Conservation (phyloP, 1,140 invertebrate species). For the Panonychus citri region DNA sequence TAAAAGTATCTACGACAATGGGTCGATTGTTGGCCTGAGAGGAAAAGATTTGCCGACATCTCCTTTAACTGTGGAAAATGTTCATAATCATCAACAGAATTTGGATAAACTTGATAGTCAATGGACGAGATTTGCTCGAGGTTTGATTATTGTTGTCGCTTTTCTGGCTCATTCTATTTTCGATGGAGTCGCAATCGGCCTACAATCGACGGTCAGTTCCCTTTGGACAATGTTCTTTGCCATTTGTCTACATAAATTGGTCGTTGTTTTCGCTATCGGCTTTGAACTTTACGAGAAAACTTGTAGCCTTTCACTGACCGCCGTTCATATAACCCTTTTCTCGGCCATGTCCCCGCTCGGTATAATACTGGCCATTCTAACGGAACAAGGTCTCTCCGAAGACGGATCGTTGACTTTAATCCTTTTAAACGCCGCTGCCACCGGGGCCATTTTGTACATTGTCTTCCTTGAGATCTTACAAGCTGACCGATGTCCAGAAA, state of each 20-base stretch:
- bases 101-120: background rate
- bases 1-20: no score
- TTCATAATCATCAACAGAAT: background rate
- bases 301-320: background rate
- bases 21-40: background rate
- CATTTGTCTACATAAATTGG: constrained; percentile 42
- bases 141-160: constrained; percentile 25
- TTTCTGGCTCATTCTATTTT: constrained; percentile 73
- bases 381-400: background rate
- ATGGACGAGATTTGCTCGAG: constrained; percentile 2
- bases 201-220: constrained; percentile 34
- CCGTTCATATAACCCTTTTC: background rate
- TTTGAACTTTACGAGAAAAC: background rate
- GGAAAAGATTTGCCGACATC: background rate
- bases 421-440: constrained; percentile 34
- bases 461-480: constrained; percentile 71
- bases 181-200: constrained; percentile 58
- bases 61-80: background rate
- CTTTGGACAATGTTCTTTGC: constrained; percentile 59
- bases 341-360: background rate
- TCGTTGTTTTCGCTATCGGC: background rate
- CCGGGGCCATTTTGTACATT: constrained; percentile 71
- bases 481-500: constrained; percentile 16
- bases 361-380: constrained; percentile 4
- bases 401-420: background rate